Base-by-base conservation (phyloP, 2,888 invertebrate genomes). In the Gibbula magus region DNA sequence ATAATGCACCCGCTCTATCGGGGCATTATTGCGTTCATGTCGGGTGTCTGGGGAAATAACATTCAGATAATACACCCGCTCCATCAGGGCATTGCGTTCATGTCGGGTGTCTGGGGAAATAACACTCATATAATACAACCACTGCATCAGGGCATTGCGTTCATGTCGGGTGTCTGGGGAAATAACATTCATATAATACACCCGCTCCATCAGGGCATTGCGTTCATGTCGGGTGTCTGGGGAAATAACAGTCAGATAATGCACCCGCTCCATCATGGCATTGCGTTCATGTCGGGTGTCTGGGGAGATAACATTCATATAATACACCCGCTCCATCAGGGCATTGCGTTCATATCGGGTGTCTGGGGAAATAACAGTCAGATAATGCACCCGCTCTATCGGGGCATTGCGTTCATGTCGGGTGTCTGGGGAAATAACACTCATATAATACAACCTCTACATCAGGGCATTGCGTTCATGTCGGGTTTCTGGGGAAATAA, bases 261-360 rank as follows among this genome's bases (percentile, higher is more conserved):
- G 3, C 35, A 35, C 35, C 35, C 35, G 35, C 75, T 86, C 85
- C 90, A 91, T 90, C 77, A 90, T 79, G n/a, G 79, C 83, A 79
- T 91, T 90, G 39, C 7, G 7, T 5, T 5, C 35, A 89, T 7
- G 4, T 5, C 35, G 3, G 4, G 35, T 35, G 7, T 35, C 35
- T 35, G 7, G 7, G 7, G 3, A 35, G 4, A 3, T 35, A 3
- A 35, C 35, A 35, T 5, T 35, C 35, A 35, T 35, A 35, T 35
- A 35, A 78, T 90, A 91, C 0, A 87, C 89, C 18, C 85, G 75
- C 74, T 81, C 81, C 84, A 86, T n/a, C n/a, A n/a, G n/a, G n/a
- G n/a, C n/a, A 78, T 84, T 84, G 25, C 85, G 54, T 39, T 85
- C 85, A 76, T 80, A 70, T 5, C 67, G 66, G 13, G 86, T 85